Base-by-base conservation (phyloP, 1,140 invertebrate species). In the Maniola jurtina region DNA sequence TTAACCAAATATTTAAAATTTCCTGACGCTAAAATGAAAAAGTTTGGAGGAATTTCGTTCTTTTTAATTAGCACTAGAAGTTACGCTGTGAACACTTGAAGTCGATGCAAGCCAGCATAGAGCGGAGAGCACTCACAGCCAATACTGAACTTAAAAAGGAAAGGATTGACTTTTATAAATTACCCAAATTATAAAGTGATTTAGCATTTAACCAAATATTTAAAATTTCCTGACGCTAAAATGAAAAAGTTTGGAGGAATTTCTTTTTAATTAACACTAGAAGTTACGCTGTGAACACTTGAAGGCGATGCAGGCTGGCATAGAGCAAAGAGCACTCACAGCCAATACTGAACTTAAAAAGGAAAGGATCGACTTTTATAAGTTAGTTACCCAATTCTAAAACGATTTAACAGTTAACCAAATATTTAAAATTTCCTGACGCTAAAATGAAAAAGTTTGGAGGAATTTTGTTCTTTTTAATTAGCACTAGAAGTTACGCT, bases 381-480 rank as follows among this genome's bases (percentile, higher is more conserved):
- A 2, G 25, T 25, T 4, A 25, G 4, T 25, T 25, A 25, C 25
- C 25, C 25, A 25, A 4, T 25, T 25, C 1, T 25, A 25, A 25
- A 25, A 4, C 4, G 25, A 25, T 25, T 25, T 2, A 40, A 40
- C 7, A 40, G 2, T 9, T 11, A 1, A 40, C 2, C 38, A 40
- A 40, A 3, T 3, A 9, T 40, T 40, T 7, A 40, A 40, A 40
- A 40, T 25, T 25, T 25, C 38, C 7, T 11, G 0, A 11, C 38
- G 7, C 10, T 9, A 40, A 40, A 40, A 40, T 40, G 9, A 40
- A 40, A 7, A 40, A n/a, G 45, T 47, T 47, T 14, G 5, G 13
- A 52, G 7, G 48, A 6, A 34, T 55, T 55, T 34, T 55, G 52
- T 34, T 55, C 52, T 55, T 55, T 55, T 55, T 55, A 34, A 55